These are phyloP conservation scores for Aricia artaxerxes DNA, from an alignment of 2,888 invertebrate genomes.

Conservation along the genomic window DNA sequence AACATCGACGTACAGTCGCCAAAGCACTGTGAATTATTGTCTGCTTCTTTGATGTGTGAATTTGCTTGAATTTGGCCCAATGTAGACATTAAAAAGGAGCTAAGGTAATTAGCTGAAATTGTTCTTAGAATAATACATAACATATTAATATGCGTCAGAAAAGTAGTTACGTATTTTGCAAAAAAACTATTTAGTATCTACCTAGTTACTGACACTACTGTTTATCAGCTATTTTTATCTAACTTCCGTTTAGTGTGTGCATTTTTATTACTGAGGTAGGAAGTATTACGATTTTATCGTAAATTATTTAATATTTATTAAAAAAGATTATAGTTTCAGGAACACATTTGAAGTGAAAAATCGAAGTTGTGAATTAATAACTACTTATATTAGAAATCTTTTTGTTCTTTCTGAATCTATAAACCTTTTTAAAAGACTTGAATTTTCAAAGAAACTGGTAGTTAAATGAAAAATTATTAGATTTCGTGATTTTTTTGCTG, in stretches of 20 bases:
- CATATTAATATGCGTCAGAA: background rate
- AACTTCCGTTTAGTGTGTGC: background rate
- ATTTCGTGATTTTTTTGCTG: background rate
- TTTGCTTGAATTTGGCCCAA: background rate
- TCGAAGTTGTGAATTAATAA: too few species aligned
- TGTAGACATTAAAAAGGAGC: background rate
- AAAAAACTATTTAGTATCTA: too few species aligned
- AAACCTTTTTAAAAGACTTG: background rate
- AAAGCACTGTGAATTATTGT: background rate
- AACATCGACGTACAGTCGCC: background rate
- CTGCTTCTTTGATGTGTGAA: background rate
- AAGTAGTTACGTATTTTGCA: background rate
- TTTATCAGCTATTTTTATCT: conserved; percentile 27
- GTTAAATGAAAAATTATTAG: background rate
- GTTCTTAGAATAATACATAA: background rate
- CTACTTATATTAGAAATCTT: background rate
- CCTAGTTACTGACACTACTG: conserved; percentile 5
- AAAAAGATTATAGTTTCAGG: background rate
- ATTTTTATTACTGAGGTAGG: background rate
- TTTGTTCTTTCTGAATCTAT: background rate
- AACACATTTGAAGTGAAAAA: background rate
- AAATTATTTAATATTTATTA: background rate
- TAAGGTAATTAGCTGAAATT: too few species aligned
- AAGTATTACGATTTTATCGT: background rate
- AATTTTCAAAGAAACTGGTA: background rate